These are phyloP conservation scores for Psix sp. DNA, from an alignment of 1,140 invertebrate species.

Conservation along the genomic window DNA sequence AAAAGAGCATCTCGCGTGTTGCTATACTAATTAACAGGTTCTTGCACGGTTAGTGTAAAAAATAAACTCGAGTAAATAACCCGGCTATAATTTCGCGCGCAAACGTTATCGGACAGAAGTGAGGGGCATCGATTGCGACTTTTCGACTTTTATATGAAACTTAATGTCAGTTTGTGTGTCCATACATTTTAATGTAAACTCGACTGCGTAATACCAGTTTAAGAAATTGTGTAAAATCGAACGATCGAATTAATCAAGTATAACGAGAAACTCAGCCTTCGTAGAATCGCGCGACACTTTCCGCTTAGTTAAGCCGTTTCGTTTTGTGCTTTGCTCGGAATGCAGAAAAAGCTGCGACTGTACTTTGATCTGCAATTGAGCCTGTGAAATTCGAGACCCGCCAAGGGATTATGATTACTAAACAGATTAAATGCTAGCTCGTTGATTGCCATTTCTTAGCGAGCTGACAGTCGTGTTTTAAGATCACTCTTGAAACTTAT, in stretches of 20 bases:
- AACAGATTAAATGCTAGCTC: conserved; percentile 14
- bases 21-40: neutral
- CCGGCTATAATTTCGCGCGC: too few species aligned
- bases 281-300: conserved; percentile 45
- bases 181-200: conserved; percentile 44
- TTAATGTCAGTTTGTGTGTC: conserved; percentile 23
- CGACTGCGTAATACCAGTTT: conserved; percentile 58
- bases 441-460: conserved; percentile 20
- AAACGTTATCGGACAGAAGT: too few species aligned
- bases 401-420: conserved; percentile 26
- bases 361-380: conserved; percentile 20
- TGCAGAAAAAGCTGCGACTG: conserved; percentile 29
- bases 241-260: conserved; percentile 56
- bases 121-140: neutral
- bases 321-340: conserved; percentile 48
- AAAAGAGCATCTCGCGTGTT: neutral
- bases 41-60: neutral
- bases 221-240: conserved; percentile 55
- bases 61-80: neutral
- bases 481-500: conserved; percentile 3
- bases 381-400: conserved; percentile 38
- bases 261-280: conserved; percentile 60
- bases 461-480: conserved; percentile 19
- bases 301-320: conserved; percentile 52
- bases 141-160: conserved; percentile 8